A percentile compares a stretch with the other conserved stretches of the same genome.
Evolutionary conservation across 2,113 vertebrate genomes (phyloP).

Genomic region (Rhinolophus ferrumequinum): DNA sequence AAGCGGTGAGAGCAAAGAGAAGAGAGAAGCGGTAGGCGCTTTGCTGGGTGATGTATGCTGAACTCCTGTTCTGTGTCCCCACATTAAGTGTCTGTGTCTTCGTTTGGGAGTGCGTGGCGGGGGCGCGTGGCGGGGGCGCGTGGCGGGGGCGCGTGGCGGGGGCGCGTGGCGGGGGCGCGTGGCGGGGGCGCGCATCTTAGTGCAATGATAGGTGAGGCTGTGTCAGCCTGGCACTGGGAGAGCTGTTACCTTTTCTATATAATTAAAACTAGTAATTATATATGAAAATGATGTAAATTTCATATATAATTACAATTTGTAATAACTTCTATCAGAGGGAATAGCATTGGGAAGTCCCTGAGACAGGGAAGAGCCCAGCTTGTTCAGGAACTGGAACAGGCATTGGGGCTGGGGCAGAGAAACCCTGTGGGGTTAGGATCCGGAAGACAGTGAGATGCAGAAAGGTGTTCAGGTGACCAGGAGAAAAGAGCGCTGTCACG

Average conservation of each 20-base stretch:
- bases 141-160: not conserved
- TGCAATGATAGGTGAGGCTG: not conserved
- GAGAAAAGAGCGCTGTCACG: not conserved
- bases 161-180: too few species aligned
- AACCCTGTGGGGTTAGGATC: not conserved
- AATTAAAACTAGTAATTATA: not conserved
- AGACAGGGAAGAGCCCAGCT: not conserved
- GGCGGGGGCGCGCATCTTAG: not conserved
- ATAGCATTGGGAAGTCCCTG: not conserved
- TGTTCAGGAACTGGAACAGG: too few species aligned
- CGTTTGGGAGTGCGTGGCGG: not conserved
- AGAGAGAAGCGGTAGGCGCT: not conserved
- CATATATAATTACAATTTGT: not conserved
- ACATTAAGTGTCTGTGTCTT: not conserved
- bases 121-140: not conserved
- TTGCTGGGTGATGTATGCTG: not conserved
- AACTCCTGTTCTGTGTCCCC: not conserved
- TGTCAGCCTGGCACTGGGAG: not conserved
- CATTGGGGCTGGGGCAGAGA: not conserved
- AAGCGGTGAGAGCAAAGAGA: not conserved
- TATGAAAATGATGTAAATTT: not conserved
- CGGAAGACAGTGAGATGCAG: not conserved
- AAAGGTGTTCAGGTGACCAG: not conserved
- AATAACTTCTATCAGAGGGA: not conserved
- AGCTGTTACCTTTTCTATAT: not conserved